These are phyloP conservation scores for Caenorhabditis afra DNA, from an alignment of 2,888 invertebrate genomes.

Conservation along the genomic window DNA sequence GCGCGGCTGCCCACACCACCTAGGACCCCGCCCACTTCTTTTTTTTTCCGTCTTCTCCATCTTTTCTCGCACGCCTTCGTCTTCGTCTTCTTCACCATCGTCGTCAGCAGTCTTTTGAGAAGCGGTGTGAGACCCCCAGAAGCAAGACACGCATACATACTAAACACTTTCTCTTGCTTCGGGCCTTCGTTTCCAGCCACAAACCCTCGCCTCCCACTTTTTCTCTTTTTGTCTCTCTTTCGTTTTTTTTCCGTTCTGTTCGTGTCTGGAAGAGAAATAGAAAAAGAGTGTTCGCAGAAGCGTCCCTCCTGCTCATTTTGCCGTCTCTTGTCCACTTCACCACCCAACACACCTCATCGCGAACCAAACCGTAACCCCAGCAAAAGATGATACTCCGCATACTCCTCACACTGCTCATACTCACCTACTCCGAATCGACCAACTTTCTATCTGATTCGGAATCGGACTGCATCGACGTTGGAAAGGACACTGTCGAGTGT, in stretches of 20 bases:
- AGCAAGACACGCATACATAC: conserved; percentile 58
- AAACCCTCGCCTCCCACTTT: conserved; percentile 29
- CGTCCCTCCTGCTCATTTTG: neutral
- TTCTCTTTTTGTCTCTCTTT: conserved; percentile 1
- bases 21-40: neutral
- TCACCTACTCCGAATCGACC: conserved; percentile 21
- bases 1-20: neutral
- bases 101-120: conserved; percentile 11
- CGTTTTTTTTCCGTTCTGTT: neutral
- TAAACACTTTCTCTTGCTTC: conserved; percentile 49
- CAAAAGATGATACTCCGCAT: conserved; percentile 46
- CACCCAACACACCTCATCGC: neutral
- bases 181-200: conserved; percentile 9
- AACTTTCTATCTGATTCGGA: neutral
- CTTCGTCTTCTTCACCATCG: conserved; percentile 13
- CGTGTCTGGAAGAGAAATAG: neutral
- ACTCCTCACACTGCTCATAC: conserved; percentile 38
- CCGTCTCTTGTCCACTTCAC: neutral
- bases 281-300: conserved; percentile 1
- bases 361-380: too few species aligned
- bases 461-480: conserved; percentile 10
- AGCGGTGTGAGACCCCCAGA: conserved; percentile 29
- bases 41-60: conserved; percentile 16
- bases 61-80: conserved; percentile 15
- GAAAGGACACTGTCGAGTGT: conserved; percentile 20